phyloP scores from a whole-genome alignment of 2,113 vertebrate genomes.

The Pollachius pollachius region DNA sequence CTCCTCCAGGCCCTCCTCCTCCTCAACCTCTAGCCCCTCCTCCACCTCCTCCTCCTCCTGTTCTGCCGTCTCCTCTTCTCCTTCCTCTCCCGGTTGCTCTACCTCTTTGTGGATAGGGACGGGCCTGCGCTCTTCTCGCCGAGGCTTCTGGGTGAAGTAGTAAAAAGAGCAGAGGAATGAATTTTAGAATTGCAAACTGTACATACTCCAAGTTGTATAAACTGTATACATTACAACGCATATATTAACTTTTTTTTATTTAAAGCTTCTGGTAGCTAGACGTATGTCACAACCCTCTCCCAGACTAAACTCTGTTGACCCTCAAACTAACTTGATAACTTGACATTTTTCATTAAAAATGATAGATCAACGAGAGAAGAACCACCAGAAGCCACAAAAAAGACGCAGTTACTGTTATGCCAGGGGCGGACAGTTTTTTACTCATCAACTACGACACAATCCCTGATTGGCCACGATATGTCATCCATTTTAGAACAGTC shows the following conservation, averaged over 20 bases:
- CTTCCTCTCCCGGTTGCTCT: conserved; percentile 79
- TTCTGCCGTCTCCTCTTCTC: neutral
- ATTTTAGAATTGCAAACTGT: conserved; percentile 17
- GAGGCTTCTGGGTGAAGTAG: conserved; percentile 74
- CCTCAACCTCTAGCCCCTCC: neutral
- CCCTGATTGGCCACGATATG: no score
- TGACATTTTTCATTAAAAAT: no score
- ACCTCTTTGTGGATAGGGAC: conserved; percentile 87
- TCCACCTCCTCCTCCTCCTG: neutral
- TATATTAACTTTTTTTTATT: neutral
- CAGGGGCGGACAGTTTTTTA: no score
- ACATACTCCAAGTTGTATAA: no score
- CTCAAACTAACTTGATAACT: no score
- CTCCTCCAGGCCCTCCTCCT: neutral
- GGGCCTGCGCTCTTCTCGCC: conserved; percentile 68
- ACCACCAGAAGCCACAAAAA: no score
- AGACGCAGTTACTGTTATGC: no score
- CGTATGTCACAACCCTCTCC: neutral
- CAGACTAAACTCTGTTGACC: neutral
- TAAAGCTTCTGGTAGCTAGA: neutral
- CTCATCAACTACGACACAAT: no score
- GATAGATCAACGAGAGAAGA: no score
- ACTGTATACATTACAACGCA: neutral
- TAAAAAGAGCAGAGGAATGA: conserved; percentile 56
- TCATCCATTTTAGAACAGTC: no score